phyloP scores from a whole-genome alignment of 2,888 invertebrate genomes.

The Cybosia mesomella region DNA sequence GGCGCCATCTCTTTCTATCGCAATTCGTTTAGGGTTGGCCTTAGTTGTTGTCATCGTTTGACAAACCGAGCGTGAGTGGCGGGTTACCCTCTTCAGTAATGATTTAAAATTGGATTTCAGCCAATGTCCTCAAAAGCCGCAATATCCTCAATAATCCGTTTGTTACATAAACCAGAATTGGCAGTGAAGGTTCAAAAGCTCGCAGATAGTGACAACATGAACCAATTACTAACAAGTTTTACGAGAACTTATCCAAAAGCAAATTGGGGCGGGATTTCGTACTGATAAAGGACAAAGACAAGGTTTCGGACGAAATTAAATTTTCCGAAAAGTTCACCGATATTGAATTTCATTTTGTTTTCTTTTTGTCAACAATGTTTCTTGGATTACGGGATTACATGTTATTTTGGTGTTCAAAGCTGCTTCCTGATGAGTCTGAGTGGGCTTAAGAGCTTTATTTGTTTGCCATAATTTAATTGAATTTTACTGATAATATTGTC shows the following conservation, averaged over 20 bases:
- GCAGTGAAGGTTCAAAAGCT: conserved; percentile 25
- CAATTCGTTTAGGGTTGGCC: not conserved
- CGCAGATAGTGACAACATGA: conserved; percentile 35
- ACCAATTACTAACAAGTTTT: conserved; percentile 51
- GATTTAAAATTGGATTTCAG: not conserved
- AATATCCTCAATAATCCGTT: conserved; percentile 19
- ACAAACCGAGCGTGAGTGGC: not conserved
- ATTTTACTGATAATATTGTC: conserved; percentile 15
- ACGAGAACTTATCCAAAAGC: conserved; percentile 37
- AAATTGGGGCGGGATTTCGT: conserved; percentile 37
- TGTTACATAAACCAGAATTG: conserved; percentile 29
- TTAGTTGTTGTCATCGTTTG: conserved; percentile 1
- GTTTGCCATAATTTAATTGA: conserved; percentile 5
- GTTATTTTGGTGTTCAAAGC: conserved; percentile 12
- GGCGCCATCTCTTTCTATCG: not conserved
- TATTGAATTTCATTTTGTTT: conserved; percentile 32
- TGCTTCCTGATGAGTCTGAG: conserved; percentile 2
- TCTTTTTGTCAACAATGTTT: conserved; percentile 16
- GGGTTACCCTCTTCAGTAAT: not conserved
- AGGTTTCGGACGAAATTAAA: conserved; percentile 44
- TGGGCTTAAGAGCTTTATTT: conserved; percentile 6
- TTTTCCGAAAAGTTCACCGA: conserved; percentile 41
- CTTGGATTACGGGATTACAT: conserved; percentile 14
- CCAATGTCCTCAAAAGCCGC: not conserved
- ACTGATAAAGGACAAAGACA: conserved; percentile 39